Base-by-base conservation (phyloP, 2,888 invertebrate genomes). In the Oscheius onirici region DNA sequence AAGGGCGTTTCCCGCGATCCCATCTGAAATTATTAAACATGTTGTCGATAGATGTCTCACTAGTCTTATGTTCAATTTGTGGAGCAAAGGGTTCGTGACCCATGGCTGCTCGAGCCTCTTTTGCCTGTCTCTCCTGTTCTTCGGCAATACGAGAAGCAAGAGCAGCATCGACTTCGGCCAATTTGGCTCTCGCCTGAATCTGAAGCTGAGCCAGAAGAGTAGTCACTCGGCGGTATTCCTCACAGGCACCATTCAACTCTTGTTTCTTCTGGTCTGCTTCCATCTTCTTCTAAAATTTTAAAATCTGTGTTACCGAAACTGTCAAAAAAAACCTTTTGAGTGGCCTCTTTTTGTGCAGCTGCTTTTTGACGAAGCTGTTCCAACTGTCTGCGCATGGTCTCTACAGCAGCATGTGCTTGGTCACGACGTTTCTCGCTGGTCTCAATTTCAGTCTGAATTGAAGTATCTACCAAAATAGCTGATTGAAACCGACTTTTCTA, bases 251-350 rank as follows among this genome's bases (percentile, higher is more conserved):
- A 2, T 58, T 40, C 1, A 77, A 40, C 20, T 69, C 73, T 22
- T 67, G 55, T 17, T 68, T 40, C 22, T 70, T 72, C 6, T 17
- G 24, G 13, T 68, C 26, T 46, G 67, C 71, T 10, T 71, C 75
- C 6, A 52, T 54, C 40, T 73, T 72, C 24, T 77, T 79, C 61
- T 70, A 17, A 52, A 68, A 92, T 5, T 40, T 57, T 34, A 34
- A 34, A 34, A 34, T 34, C 3, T n/a, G n/a, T n/a, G n/a, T 51
- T 51, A 11, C 20, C 20, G n/a, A 6, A 51, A 8, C 6, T 51
- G 13, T 13, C 5, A 46, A 13, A 3, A 20, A 46, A 11, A 13
- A 82, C 82, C 69, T 77, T 72, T 11, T 68, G 54, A 15, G 78
- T 69, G 8, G 58, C 52, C 41, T 80, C 83, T 20, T 69, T 74